A percentile compares a stretch with the other conserved stretches of the same genome.
These are phyloP conservation scores for Cherax destructor DNA, from an alignment of 1,140 invertebrate species.

Conservation along the genomic window DNA sequence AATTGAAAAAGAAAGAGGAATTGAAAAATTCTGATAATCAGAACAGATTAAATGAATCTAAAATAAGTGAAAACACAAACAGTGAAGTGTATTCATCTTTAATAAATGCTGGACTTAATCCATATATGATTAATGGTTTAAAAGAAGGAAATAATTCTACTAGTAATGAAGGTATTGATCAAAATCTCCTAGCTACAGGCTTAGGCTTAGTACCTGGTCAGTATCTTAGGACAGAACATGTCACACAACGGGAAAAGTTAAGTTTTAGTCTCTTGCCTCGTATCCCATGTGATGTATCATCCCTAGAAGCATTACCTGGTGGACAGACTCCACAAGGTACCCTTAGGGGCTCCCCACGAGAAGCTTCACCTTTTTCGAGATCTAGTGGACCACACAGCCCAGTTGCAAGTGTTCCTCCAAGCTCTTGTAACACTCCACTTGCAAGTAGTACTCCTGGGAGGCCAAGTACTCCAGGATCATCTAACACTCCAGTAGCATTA, in stretches of 20 bases:
- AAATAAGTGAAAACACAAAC: slow-evolving; percentile 30
- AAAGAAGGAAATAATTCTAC: slow-evolving; percentile 32
- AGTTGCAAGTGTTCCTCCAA: slow-evolving; percentile 13
- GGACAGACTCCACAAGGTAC: slow-evolving; percentile 61
- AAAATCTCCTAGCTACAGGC: slow-evolving; percentile 68
- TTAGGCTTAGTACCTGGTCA: slow-evolving; percentile 71
- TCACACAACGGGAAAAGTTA: slow-evolving; percentile 74
- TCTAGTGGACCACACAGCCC: slow-evolving; percentile 47
- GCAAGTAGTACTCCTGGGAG: slow-evolving; percentile 21
- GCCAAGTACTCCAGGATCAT: slow-evolving; percentile 15
- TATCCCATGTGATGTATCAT: slow-evolving; percentile 79
- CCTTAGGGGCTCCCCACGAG: slow-evolving; percentile 54
- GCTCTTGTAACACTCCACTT: neutral
- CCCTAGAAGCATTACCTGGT: slow-evolving; percentile 73
- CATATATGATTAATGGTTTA: slow-evolving; percentile 52
- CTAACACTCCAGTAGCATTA: slow-evolving; percentile 14
- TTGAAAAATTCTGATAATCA: slow-evolving; percentile 39
- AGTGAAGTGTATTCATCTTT: slow-evolving; percentile 47
- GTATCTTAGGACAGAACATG: slow-evolving; percentile 70
- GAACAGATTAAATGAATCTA: slow-evolving; percentile 20
- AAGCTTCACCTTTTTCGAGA: slow-evolving; percentile 72
- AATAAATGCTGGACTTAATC: slow-evolving; percentile 33
- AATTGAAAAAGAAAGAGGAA: slow-evolving; percentile 38
- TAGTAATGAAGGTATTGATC: slow-evolving; percentile 58
- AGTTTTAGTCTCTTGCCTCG: slow-evolving; percentile 82